Base-by-base conservation (phyloP, 2,113 vertebrate species). In the Petromus typicus region DNA sequence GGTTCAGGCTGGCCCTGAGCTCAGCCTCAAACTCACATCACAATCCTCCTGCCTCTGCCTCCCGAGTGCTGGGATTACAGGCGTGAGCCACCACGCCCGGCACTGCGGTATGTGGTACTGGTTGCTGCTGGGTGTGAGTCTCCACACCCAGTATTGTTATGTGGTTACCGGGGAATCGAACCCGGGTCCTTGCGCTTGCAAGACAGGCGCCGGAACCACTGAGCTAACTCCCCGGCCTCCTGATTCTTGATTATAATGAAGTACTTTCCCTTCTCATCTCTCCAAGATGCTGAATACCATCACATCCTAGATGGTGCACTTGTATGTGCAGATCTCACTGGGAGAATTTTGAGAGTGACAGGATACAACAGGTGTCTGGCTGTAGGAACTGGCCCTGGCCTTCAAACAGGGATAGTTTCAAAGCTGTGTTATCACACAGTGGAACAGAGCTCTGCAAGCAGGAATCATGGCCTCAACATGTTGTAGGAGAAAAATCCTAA, bases 321-420 rank as follows among this genome's bases (percentile, higher is more conserved):
- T 98, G 95, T 96, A 93, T 96, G 97, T 98, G 96, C 97, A 98
- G 95, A 98, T 98, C 98, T 98, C 97, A 98, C 96, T 98, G 96
- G 97, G 98, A 54, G 48, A 40, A 54, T 54, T 98, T 97, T 98
- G 96, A 96, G 98, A 98, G 97, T 97, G 93, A 96, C 97, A 93
- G 98, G 96, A 97, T 97, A 98, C 97, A 98, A 93, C 97, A 98
- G 98, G 98, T 97, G 90, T 79, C 75, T 64, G n/a, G 98, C 98
- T 98, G 98, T 75, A 98, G 97, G 97, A 98, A 98, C 97, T 98
- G 98, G 98, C 98, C 98, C 99, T 99, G 98, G 98, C 98, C 98
- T 98, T 98, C 97, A 99, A 98, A 98, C 93, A 96, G 98, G 95
- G 96, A 93, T 75, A 96, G 86, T 97, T 98, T 98, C 97, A 97